Base-by-base conservation (phyloP, 2,888 invertebrate genomes). In the Sminthurides aquaticus region DNA sequence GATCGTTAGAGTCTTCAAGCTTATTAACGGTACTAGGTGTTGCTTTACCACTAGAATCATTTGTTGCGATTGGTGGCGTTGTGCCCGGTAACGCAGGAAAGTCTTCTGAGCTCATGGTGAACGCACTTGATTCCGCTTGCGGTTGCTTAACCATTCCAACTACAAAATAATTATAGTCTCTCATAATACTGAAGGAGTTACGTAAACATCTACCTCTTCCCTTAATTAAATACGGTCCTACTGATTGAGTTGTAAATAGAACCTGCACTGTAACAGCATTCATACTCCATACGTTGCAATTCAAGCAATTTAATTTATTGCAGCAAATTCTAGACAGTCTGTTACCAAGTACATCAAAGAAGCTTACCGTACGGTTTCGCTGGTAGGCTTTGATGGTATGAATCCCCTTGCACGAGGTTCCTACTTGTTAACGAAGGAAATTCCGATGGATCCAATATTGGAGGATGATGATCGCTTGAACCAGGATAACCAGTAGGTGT, bases 71-170 rank as follows among this genome's bases (percentile, higher is more conserved):
- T 49, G 71, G 63, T 20, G 72, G 72, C 28, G 89, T 88, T 74
- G 91, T 91, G 76, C 98, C 98, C 73, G 98, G 99, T 78, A 99
- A 83, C 79, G 99, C 99, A 76, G 99, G 99, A 82, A 99, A 99
- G 82, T 99, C 99, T 83, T 99, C 98, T 76, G 90, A 93, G 77
- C 96, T 96, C 89, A 99, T 99, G 77, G 93, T 91, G 82, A 94
- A 94, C 82, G 94, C 64, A 59, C 64, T 91, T 78, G 92, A 86
- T 81, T 93, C 93, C 60, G 90, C 86, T 77, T 91, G 90, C 71
- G 93, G 93, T 81, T 92, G 91, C 82, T 94, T 94, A 76, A 93
- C 92, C 91, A 93, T 92, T 79, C 92, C 92, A 81, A 92, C 89
- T 89, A 80, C 60, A 79, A 77, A 65, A 58, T 34, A 49, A 2